Evolutionary conservation across 2,888 invertebrate genomes (phyloP).

Genomic region (Clistopyga incitator): DNA sequence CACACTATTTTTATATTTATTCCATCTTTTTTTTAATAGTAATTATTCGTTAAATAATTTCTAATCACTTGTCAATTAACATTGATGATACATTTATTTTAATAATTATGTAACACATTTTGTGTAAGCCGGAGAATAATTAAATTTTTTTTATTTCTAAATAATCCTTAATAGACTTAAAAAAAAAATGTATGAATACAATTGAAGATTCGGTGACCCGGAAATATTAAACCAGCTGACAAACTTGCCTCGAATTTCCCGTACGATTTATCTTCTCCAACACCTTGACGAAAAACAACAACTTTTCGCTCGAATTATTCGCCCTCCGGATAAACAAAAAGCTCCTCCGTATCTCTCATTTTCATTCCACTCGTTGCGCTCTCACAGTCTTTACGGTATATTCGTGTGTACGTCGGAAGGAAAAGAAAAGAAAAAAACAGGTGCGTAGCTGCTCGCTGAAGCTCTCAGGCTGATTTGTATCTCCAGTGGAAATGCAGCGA

Average conservation of each 20-base stretch:
- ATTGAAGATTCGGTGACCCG: background rate
- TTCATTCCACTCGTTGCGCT: slow-evolving; percentile 8
- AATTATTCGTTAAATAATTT: no score
- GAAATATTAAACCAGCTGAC: slow-evolving; percentile 15
- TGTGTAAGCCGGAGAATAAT: no score
- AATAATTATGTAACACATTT: no score
- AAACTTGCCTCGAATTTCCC: slow-evolving; percentile 12
- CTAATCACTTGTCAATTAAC: no score
- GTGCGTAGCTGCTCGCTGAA: slow-evolving; percentile 14
- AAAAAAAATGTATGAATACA: no score
- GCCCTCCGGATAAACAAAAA: slow-evolving; percentile 24
- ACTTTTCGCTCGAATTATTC: slow-evolving; percentile 7
- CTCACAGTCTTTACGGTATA: background rate
- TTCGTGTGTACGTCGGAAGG: background rate
- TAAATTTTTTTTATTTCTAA: slow-evolving; percentile 13
- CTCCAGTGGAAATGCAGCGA: slow-evolving; percentile 13
- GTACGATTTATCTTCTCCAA: slow-evolving; percentile 12
- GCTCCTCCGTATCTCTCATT: slow-evolving; percentile 3
- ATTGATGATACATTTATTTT: no score
- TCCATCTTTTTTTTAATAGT: no score
- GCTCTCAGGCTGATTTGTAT: slow-evolving; percentile 51
- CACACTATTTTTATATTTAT: no score
- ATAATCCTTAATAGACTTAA: no score
- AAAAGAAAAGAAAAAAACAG: background rate
- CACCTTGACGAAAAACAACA: background rate